phyloP scores from a whole-genome alignment of 2,113 vertebrate genomes.

The Proterorhinus semilunaris region DNA sequence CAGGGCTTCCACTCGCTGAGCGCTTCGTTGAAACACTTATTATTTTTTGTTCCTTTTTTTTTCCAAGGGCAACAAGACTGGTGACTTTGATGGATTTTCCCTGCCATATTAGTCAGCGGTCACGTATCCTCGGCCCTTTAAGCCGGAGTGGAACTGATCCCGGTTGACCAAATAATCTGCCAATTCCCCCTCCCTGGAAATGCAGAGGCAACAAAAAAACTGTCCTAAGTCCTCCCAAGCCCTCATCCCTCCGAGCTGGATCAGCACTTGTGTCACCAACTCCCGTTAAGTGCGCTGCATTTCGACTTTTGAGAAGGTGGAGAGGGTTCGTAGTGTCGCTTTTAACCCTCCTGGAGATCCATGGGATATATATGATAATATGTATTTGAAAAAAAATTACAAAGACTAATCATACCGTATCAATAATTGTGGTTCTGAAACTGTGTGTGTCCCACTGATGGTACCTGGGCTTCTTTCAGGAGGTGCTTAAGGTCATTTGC shows the following conservation, averaged over 20 bases:
- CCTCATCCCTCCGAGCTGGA: constrained; percentile 73
- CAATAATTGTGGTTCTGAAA: too few relatives aligned
- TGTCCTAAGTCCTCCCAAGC: constrained; percentile 69
- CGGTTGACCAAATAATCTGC: constrained; percentile 81
- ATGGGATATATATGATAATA: too few relatives aligned
- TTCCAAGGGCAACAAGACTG: constrained; percentile 53
- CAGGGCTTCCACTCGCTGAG: constrained; percentile 51
- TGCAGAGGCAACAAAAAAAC: constrained; percentile 73
- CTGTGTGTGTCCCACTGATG: too few relatives aligned
- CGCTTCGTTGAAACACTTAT: constrained; percentile 58
- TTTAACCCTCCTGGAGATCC: constrained; percentile 8
- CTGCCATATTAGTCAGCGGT: constrained; percentile 71
- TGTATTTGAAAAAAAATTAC: too few relatives aligned
- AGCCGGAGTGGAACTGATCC: constrained; percentile 78
- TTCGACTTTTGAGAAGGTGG: constrained; percentile 65
- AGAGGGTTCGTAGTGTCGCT: constrained; percentile 63
- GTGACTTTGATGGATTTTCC: constrained; percentile 76
- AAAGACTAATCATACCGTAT: too few relatives aligned
- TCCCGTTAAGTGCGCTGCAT: constrained; percentile 63
- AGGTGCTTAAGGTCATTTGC: background rate
- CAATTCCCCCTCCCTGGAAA: constrained; percentile 75
- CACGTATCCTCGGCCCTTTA: constrained; percentile 61
- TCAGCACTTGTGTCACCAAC: constrained; percentile 74
- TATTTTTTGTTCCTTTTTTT: constrained; percentile 43
- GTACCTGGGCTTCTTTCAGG: background rate